Percentiles rank a stretch among this genome's conserved stretches.
These are phyloP conservation scores for Spinus pinus DNA, from an alignment of 2,797 vertebrate genomes.

Conservation along the genomic window DNA sequence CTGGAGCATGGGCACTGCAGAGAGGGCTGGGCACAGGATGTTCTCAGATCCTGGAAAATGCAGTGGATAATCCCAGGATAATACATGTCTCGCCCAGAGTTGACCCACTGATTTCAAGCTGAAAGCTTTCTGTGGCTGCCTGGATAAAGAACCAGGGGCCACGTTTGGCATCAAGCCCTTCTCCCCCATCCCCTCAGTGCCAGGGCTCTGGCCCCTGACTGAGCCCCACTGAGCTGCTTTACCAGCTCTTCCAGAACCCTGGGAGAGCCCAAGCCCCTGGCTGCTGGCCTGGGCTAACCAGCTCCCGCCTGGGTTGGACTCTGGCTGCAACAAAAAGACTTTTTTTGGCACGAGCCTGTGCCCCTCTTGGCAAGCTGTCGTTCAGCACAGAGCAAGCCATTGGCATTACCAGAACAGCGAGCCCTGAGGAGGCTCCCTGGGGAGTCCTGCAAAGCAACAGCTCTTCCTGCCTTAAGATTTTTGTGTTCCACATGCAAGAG, in stretches of 20 bases:
- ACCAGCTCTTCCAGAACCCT: neutral
- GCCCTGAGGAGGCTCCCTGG: neutral
- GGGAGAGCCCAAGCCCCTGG: neutral
- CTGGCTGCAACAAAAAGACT: neutral
- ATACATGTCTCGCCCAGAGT: neutral
- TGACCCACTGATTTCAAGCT: slow-evolving; percentile 25
- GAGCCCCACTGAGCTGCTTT: neutral
- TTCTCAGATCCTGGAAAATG: slow-evolving; percentile 42
- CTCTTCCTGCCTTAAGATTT: neutral
- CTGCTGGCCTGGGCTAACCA: neutral
- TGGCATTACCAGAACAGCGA: neutral
- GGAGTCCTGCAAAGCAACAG: neutral
- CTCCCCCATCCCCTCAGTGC: neutral
- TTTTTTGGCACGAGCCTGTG: neutral
- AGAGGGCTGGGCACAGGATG: slow-evolving; percentile 36
- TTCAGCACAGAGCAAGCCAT: neutral
- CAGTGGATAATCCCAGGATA: slow-evolving; percentile 47
- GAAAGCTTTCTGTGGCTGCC: slow-evolving; percentile 36
- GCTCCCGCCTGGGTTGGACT: neutral
- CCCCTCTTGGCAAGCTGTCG: neutral
- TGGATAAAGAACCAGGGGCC: neutral
- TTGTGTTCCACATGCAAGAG: neutral
- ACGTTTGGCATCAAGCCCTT: neutral
- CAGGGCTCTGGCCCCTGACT: neutral
- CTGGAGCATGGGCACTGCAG: neutral